phyloP scores from a whole-genome alignment of 2,797 vertebrate species.

The Urocyon cinereoargenteus region DNA sequence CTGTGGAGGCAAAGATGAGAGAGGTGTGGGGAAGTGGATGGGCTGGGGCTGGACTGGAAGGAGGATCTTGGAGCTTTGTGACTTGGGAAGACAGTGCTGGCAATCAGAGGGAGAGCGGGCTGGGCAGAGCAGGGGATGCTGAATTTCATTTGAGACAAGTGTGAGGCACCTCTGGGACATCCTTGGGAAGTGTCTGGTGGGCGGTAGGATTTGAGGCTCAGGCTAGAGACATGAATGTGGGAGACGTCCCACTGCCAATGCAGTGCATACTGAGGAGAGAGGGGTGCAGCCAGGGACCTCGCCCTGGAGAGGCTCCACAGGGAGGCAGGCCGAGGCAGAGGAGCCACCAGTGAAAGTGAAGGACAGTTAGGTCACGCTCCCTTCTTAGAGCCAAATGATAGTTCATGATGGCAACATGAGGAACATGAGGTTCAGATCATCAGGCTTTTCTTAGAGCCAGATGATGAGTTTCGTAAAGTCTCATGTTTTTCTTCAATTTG shows the following conservation, averaged over 20 bases:
- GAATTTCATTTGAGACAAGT: background rate
- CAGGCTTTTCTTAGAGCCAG: background rate
- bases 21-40: rapidly evolving
- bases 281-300: background rate
- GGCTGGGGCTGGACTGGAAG: background rate
- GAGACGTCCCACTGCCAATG: background rate
- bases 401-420: no score
- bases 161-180: background rate
- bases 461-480: background rate
- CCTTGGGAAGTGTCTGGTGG: background rate
- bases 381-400: background rate
- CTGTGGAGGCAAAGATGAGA: background rate
- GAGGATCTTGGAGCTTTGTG: background rate
- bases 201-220: background rate
- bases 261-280: background rate
- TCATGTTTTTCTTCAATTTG: background rate
- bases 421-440: no score
- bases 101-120: background rate
- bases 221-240: rapidly evolving
- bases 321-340: background rate
- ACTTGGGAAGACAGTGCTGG: background rate
- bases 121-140: background rate
- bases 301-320: rapidly evolving
- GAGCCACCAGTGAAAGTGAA: background rate
- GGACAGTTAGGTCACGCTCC: background rate